Evolutionary conservation across 2,797 vertebrate genomes (phyloP), one percentile per base, ranked within the genome.

Genomic region (Falco concolor): DNA sequence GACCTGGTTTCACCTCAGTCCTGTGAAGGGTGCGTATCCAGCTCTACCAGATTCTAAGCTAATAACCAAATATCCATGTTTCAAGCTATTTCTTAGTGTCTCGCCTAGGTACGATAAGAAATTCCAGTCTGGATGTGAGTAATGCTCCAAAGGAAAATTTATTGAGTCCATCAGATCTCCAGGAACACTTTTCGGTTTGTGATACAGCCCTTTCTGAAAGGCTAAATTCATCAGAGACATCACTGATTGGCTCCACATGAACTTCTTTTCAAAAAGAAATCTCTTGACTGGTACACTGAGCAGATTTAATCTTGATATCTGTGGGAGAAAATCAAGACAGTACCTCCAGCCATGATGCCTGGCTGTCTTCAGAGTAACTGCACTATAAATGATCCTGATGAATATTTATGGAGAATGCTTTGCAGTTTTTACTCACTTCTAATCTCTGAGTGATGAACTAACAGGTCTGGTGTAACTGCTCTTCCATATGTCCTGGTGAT

Each of bases 381-480:
- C 83, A 68, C 82, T 84, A 79, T 36, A 87, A 94, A 94, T 2
- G 1, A 74, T 70, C 27, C 45, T 64, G 40, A 93, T 96, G 85
- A 96, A 96, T 93, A 95, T 95, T 96, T 94, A 96, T 90, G 40
- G 77, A 12, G n/a, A 76, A 60, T 19, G 83, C 40, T 95, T 94
- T 93, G 84, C 92, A 94, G 86, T 87, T 96, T 94, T 97, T 87
- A 82, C 70, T 91, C 60, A 23, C 30, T 91, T 93, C 80, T 87
- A 77, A 95, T 95, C 80, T 87, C 84, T 83, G 84, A 93, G 90
- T 72, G 94, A 80, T 77, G 93, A 90, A 94, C 86, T 87, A 77
- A 91, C 77, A 80, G 78, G 34, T 9, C 77, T 90, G 84, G 30
- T 92, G 81, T 74, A 95, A 83, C 70, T 93, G 74, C 64, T 90